Conservation (phyloP, 2,888 invertebrate genomes). For the Colostygia pectinataria region DNA sequence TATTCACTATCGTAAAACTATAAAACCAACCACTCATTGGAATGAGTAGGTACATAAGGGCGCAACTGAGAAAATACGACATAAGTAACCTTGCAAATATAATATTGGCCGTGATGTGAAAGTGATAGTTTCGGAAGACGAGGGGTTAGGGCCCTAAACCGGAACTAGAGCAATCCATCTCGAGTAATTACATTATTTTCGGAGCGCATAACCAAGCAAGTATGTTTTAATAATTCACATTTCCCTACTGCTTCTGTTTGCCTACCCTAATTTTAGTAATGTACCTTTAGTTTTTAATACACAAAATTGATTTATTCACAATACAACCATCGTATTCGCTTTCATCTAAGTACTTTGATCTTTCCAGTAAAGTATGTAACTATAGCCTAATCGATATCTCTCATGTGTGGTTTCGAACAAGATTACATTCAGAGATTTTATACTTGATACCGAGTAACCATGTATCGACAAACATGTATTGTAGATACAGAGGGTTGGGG, state of each 20-base stretch:
- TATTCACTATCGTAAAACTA: too few relatives aligned
- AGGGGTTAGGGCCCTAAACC: slow-evolving; percentile 35
- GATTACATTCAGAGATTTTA: slow-evolving; percentile 18
- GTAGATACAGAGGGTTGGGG: slow-evolving; percentile 32
- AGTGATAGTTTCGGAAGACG: slow-evolving; percentile 25
- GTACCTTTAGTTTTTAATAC: too few relatives aligned
- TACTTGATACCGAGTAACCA: slow-evolving; percentile 33
- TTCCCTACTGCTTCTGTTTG: background rate
- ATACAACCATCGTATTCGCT: too few relatives aligned
- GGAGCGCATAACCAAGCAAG: slow-evolving; percentile 21
- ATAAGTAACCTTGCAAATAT: slow-evolving; percentile 13
- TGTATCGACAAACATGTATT: slow-evolving; percentile 56
- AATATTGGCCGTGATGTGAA: slow-evolving; percentile 21
- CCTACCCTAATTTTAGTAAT: too few relatives aligned
- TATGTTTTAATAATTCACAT: slow-evolving; percentile 3
- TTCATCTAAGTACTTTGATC: too few relatives aligned
- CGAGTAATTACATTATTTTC: slow-evolving; percentile 71
- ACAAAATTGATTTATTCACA: too few relatives aligned
- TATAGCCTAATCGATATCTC: background rate
- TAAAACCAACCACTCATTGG: too few relatives aligned
- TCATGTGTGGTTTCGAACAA: slow-evolving; percentile 13
- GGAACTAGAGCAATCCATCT: slow-evolving; percentile 61
- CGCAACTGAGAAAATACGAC: background rate
- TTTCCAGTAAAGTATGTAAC: too few relatives aligned
- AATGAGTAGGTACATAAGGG: too few relatives aligned